phyloP scores from a whole-genome alignment of 2,797 vertebrate species.

The Vespertilio murinus region DNA sequence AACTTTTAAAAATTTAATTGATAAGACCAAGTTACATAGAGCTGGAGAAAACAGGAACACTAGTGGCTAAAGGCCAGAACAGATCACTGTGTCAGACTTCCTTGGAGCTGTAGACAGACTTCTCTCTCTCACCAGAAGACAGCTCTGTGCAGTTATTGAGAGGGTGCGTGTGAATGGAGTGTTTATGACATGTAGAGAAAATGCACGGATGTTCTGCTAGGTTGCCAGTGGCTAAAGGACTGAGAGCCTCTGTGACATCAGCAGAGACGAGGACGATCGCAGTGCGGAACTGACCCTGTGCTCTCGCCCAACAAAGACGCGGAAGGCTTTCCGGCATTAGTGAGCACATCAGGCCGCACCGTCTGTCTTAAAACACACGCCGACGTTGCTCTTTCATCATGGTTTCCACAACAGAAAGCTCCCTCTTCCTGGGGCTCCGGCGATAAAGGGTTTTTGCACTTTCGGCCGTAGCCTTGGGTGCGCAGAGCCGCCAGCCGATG shows the following conservation, averaged over 20 bases:
- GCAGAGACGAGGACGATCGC: slow-evolving; percentile 1
- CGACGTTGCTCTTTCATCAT: neutral
- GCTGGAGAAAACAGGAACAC: neutral
- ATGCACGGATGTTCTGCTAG: neutral
- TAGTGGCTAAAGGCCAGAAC: neutral
- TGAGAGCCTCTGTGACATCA: slow-evolving; percentile 11
- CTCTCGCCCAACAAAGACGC: neutral
- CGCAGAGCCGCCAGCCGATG: neutral
- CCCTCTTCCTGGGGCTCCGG: neutral
- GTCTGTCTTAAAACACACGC: neutral
- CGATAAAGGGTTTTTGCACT: neutral
- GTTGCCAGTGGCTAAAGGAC: neutral
- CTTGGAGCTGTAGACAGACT: neutral
- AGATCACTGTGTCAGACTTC: neutral
- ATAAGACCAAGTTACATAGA: neutral
- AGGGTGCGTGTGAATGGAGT: neutral
- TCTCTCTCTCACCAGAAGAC: neutral
- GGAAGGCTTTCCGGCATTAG: neutral
- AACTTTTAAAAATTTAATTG: neutral
- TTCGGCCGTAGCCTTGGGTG: neutral
- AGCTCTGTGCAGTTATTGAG: neutral
- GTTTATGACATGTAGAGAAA: slow-evolving; percentile 18
- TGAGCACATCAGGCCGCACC: neutral
- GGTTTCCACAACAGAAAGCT: neutral
- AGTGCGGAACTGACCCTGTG: neutral